Evolutionary conservation across 2,888 invertebrate genomes (phyloP).

Genomic region (Phania funesta): DNA sequence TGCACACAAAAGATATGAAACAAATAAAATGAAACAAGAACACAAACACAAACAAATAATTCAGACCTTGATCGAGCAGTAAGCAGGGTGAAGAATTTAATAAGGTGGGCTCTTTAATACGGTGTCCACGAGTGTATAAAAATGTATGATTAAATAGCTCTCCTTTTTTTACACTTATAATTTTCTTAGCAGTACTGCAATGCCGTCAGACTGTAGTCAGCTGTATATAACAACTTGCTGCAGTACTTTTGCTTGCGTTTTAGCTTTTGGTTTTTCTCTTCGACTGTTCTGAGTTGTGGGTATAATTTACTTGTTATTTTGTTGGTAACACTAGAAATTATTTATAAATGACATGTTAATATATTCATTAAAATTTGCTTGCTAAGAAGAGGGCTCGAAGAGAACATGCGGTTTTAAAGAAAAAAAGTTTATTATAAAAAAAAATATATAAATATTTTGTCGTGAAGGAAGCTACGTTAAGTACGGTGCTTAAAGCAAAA

Average conservation of each 20-base stretch:
- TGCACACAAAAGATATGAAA: neutral
- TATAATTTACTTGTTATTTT: neutral
- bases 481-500: too few species aligned
- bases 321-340: neutral
- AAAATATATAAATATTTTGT: too few species aligned
- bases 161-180: neutral
- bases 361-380: slow-evolving; percentile 20
- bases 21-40: neutral
- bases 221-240: neutral
- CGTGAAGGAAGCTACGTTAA: too few species aligned
- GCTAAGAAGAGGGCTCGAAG: neutral
- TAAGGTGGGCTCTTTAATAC: slow-evolving; percentile 24
- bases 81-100: neutral
- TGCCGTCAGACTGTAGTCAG: slow-evolving; percentile 12
- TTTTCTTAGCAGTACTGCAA: slow-evolving; percentile 16
- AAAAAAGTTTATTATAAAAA: too few species aligned
- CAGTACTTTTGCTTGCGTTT: slow-evolving; percentile 2
- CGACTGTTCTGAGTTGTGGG: neutral
- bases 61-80: neutral
- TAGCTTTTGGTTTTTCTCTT: slow-evolving; percentile 2
- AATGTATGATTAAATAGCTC: slow-evolving; percentile 20
- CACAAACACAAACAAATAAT: slow-evolving; percentile 17
- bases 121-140: slow-evolving; percentile 10
- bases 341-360: slow-evolving; percentile 21
- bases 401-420: neutral